Evolutionary conservation across 2,888 invertebrate species (phyloP).

Genomic region (Oasisia sp.): DNA sequence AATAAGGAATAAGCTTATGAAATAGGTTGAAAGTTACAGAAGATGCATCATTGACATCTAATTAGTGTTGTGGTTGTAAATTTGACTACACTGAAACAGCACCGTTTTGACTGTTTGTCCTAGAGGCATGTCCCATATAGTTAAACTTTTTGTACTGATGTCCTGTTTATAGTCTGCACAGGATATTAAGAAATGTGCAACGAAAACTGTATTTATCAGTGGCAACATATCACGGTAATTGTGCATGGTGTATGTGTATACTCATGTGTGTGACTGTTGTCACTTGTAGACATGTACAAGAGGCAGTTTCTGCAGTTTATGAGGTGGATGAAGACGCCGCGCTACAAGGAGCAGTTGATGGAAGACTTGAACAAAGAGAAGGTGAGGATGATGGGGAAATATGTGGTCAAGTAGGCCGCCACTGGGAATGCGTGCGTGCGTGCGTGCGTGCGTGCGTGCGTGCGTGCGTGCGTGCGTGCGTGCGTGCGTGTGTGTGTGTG

Average conservation of each 20-base stretch:
- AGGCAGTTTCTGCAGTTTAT: slow-evolving; percentile 87
- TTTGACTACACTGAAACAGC: no score
- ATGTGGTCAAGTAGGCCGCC: no score
- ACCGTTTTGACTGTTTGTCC: no score
- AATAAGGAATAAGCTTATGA: no score
- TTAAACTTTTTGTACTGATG: neutral
- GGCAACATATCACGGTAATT: neutral
- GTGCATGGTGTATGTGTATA: slow-evolving; percentile 27
- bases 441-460: no score
- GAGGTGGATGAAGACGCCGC: slow-evolving; percentile 83
- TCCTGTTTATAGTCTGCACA: neutral
- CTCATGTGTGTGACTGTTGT: slow-evolving; percentile 28
- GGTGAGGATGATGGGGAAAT: slow-evolving; percentile 59
- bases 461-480: no score
- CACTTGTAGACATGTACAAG: slow-evolving; percentile 77
- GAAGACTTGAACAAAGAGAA: slow-evolving; percentile 85
- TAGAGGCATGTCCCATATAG: no score
- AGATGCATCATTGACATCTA: no score
- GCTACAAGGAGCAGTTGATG: slow-evolving; percentile 78
- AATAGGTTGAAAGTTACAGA: no score
- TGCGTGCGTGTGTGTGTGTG: no score
- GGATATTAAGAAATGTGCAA: neutral
- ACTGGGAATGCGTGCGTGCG: no score
- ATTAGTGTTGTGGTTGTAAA: no score
- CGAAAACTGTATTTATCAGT: neutral